Percentiles rank a stretch among this genome's conserved stretches.
Conservation (phyloP, 2,113 vertebrate genomes). For the Microtus pennsylvanicus region DNA sequence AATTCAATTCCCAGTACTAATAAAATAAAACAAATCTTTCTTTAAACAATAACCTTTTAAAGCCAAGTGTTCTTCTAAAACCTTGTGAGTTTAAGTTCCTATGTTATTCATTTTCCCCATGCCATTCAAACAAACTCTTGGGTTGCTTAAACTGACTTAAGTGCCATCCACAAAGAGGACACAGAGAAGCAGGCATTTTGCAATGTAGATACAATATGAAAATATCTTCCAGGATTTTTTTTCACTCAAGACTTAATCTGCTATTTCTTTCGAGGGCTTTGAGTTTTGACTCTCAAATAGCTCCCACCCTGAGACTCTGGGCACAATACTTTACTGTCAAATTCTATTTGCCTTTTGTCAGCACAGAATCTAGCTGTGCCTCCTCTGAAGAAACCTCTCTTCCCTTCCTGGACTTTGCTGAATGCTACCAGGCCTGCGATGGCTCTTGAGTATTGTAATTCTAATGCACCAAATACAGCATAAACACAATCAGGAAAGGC, state of each 20-base stretch:
- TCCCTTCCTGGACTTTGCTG: slow-evolving; percentile 13
- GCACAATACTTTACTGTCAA: slow-evolving; percentile 35
- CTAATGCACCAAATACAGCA: not conserved
- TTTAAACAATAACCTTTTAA: slow-evolving; percentile 48
- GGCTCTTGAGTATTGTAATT: slow-evolving; percentile 27
- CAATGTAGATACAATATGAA: slow-evolving; percentile 46
- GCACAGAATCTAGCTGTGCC: slow-evolving; percentile 1
- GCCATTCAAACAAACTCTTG: slow-evolving; percentile 28
- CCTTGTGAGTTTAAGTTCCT: not conserved
- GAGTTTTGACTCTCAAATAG: slow-evolving; percentile 43
- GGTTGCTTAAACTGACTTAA: slow-evolving; percentile 46
- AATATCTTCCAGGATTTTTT: slow-evolving; percentile 48
- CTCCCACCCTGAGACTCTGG: not conserved
- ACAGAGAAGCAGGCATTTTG: slow-evolving; percentile 42
- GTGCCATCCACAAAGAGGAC: not conserved
- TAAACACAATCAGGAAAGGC: not conserved
- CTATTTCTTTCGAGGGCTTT: slow-evolving; percentile 45
- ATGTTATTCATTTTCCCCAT: slow-evolving; percentile 6
- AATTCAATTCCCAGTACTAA: not conserved
- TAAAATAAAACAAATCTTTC: slow-evolving; percentile 5
- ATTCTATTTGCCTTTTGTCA: slow-evolving; percentile 35
- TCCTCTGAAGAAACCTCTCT: slow-evolving; percentile 20
- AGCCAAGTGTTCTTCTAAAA: slow-evolving; percentile 27
- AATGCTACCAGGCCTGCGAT: not conserved
- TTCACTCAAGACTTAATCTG: slow-evolving; percentile 17